Conservation (phyloP, 2,113 vertebrate genomes). For the Neotoma lepida region DNA sequence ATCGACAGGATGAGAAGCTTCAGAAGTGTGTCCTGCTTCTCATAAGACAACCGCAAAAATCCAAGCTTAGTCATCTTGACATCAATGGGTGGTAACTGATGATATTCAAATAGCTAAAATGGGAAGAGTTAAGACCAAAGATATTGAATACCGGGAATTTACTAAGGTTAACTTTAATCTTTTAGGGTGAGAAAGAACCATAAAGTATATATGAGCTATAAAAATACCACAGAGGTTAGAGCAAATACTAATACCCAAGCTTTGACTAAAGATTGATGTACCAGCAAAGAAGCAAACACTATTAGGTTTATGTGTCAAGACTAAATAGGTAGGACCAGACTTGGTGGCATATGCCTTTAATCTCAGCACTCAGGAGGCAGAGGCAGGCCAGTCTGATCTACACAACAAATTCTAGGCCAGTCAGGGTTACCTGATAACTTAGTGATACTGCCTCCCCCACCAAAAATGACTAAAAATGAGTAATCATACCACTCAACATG, state of each 20-base stretch:
- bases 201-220: background rate
- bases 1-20: constrained; percentile 99
- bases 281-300: background rate
- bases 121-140: background rate
- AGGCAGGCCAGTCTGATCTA: background rate
- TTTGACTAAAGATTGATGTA: background rate
- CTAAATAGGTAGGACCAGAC: background rate
- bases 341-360: background rate
- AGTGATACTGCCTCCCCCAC: background rate
- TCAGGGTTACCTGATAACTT: background rate
- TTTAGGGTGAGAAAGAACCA: constrained; percentile 15
- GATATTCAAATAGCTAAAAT: constrained; percentile 82
- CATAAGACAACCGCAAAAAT: constrained; percentile 97
- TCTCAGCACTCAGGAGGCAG: background rate
- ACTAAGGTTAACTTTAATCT: constrained; percentile 13
- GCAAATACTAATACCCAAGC: background rate
- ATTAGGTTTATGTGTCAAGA: background rate
- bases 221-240: background rate
- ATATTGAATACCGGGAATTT: constrained; percentile 1
- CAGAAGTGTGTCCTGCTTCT: constrained; percentile 99
- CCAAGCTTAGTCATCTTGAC: constrained; percentile 96
- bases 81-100: constrained; percentile 73
- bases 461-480: constrained; percentile 20
- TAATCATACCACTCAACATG: background rate
- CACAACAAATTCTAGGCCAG: background rate